Conservation (phyloP, 1,140 invertebrate genomes). For the Zaprionus inermis region DNA sequence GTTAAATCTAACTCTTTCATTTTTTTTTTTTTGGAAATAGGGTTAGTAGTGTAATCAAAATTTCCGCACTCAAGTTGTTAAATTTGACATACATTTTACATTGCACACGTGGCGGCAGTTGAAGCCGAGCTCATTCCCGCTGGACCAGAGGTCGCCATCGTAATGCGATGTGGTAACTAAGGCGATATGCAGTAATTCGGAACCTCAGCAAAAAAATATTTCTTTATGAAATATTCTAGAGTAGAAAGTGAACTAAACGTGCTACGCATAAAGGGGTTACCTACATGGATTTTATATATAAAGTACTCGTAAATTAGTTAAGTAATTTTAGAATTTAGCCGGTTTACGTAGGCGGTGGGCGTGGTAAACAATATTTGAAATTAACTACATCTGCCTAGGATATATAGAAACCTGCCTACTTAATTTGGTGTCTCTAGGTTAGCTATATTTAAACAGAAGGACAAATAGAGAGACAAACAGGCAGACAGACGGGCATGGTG, state of each 20-base stretch:
- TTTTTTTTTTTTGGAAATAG: slow-evolving; percentile 52
- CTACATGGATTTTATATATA: too few species aligned
- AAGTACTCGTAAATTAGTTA: too few species aligned
- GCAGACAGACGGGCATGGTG: too few species aligned
- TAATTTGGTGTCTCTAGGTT: too few species aligned
- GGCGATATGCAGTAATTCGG: background rate
- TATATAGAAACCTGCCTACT: too few species aligned
- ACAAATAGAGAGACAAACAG: too few species aligned
- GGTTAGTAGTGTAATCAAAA: slow-evolving; percentile 73
- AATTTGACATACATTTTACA: slow-evolving; percentile 76
- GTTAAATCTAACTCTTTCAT: slow-evolving; percentile 56
- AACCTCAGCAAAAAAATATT: background rate
- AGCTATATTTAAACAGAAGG: too few species aligned
- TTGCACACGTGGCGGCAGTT: slow-evolving; percentile 66
- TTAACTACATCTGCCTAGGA: too few species aligned
- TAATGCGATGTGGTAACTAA: background rate
- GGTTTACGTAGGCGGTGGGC: too few species aligned
- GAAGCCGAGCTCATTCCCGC: slow-evolving; percentile 35
- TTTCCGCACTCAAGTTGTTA: slow-evolving; percentile 58
- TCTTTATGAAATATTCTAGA: background rate
- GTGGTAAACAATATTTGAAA: too few species aligned
- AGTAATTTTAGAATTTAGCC: too few species aligned
- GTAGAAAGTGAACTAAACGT: background rate
- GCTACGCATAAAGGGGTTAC: background rate
- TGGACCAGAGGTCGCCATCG: slow-evolving; percentile 28